Evolutionary conservation across 2,888 invertebrate species (phyloP).

Genomic region (Yponomeuta sedellus): DNA sequence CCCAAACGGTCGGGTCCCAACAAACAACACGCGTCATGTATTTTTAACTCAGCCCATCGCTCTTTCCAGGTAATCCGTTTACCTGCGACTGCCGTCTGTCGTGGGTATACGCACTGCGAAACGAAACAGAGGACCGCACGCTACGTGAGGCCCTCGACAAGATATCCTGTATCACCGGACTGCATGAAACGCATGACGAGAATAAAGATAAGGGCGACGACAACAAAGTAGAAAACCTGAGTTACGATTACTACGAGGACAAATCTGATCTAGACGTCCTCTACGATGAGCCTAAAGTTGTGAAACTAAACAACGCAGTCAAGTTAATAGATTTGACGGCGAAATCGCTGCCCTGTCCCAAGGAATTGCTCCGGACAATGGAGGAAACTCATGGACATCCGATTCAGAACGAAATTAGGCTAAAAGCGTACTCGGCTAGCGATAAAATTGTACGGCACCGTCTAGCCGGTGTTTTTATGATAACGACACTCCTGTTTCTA

Average conservation of each 20-base stretch:
- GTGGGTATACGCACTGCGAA: conserved; percentile 86
- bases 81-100: conserved; percentile 89
- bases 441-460: neutral
- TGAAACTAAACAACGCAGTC: conserved; percentile 27
- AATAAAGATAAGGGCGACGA: conserved; percentile 47
- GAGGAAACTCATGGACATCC: conserved; percentile 66
- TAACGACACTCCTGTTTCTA: conserved; percentile 34
- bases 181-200: conserved; percentile 44
- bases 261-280: conserved; percentile 34
- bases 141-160: conserved; percentile 82
- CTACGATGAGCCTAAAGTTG: conserved; percentile 35
- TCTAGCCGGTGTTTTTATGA: conserved; percentile 16
- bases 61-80: conserved; percentile 85
- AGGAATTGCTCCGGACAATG: conserved; percentile 61
- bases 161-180: conserved; percentile 81
- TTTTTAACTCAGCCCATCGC: neutral
- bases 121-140: conserved; percentile 83
- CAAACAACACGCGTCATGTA: too few species aligned
- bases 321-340: conserved; percentile 60
- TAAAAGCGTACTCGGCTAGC: conserved; percentile 54
- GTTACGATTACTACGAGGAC: conserved; percentile 51
- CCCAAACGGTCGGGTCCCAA: too few species aligned
- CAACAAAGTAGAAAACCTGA: conserved; percentile 35
- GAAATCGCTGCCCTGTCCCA: conserved; percentile 64
- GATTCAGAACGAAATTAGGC: conserved; percentile 65